A percentile compares a stretch with the other conserved stretches of the same genome.
Conservation (phyloP, 2,113 vertebrate genomes). For the Osmerus eperlanus region DNA sequence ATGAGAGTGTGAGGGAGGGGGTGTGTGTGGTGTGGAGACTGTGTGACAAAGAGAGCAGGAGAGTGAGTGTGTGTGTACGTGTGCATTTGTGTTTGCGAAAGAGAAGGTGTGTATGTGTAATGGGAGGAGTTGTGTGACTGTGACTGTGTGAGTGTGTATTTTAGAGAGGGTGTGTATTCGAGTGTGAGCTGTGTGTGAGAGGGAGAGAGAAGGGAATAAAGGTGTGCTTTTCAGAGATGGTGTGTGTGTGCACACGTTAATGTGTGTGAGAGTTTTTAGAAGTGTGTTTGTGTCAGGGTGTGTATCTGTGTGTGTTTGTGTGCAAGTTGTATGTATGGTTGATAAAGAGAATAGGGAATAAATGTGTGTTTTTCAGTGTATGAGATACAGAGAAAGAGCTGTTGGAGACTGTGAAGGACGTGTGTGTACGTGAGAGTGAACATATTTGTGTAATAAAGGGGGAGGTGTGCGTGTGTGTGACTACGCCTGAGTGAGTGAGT, state of each 20-base stretch:
- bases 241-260: neutral
- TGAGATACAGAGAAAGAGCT: slow-evolving; percentile 32
- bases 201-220: slow-evolving; percentile 40
- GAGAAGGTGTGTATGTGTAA: slow-evolving; percentile 11
- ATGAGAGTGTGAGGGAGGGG: slow-evolving; percentile 49
- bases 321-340: slow-evolving; percentile 16
- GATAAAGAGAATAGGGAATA: slow-evolving; percentile 31
- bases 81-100: slow-evolving; percentile 38
- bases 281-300: slow-evolving; percentile 24
- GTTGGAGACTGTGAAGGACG: slow-evolving; percentile 55
- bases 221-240: slow-evolving; percentile 41
- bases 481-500: neutral
- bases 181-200: slow-evolving; percentile 3
- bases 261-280: slow-evolving; percentile 29
- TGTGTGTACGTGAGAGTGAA: slow-evolving; percentile 38
- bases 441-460: slow-evolving; percentile 29
- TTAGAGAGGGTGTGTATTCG: slow-evolving; percentile 19
- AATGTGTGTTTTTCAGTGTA: slow-evolving; percentile 54
- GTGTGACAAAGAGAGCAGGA: slow-evolving; percentile 64
- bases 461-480: slow-evolving; percentile 14
- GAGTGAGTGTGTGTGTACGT: slow-evolving; percentile 7
- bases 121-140: neutral
- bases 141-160: slow-evolving; percentile 13
- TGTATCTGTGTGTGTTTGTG: slow-evolving; percentile 11
- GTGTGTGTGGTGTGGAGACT: slow-evolving; percentile 61